A percentile compares a stretch with the other conserved stretches of the same genome.
These are phyloP conservation scores for Notolepis coatsorum DNA, from an alignment of 2,797 vertebrate species.

Conservation along the genomic window DNA sequence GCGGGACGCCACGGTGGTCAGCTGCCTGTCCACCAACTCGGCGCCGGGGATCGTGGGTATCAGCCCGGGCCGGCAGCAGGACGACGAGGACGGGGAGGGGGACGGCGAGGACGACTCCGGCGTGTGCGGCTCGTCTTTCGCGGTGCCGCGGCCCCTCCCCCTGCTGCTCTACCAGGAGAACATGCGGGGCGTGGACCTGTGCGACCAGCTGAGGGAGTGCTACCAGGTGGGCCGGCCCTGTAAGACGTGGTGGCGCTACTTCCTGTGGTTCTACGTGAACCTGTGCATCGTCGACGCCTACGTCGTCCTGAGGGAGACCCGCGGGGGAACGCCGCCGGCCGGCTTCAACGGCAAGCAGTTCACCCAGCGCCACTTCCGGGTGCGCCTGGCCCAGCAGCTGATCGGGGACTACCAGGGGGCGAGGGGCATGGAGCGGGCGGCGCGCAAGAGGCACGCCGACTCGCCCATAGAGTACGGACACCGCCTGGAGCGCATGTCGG, in stretches of 20 bases:
- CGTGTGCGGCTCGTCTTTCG: slow-evolving; percentile 52
- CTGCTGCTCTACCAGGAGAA: slow-evolving; percentile 86
- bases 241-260: slow-evolving; percentile 90
- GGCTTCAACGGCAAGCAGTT: slow-evolving; percentile 86
- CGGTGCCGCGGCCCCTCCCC: slow-evolving; percentile 79
- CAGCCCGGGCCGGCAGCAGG: slow-evolving; percentile 75
- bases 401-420: slow-evolving; percentile 88
- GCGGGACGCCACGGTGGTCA: slow-evolving; percentile 79
- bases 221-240: slow-evolving; percentile 86
- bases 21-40: slow-evolving; percentile 84
- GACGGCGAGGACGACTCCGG: slow-evolving; percentile 65
- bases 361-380: slow-evolving; percentile 86
- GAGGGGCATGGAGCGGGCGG: slow-evolving; percentile 85
- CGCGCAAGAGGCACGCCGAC: slow-evolving; percentile 84
- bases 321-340: slow-evolving; percentile 74
- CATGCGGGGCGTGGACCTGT: slow-evolving; percentile 86
- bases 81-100: slow-evolving; percentile 66
- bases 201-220: slow-evolving; percentile 86
- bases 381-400: slow-evolving; percentile 85
- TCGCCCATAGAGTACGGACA: slow-evolving; percentile 87
- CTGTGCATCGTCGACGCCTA: slow-evolving; percentile 87
- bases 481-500: slow-evolving; percentile 87
- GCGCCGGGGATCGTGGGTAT: slow-evolving; percentile 86
- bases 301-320: slow-evolving; percentile 81
- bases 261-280: slow-evolving; percentile 88